phyloP scores from a whole-genome alignment of 92 coral and sea anemone species.

The Virgularia gustaviana region DNA sequence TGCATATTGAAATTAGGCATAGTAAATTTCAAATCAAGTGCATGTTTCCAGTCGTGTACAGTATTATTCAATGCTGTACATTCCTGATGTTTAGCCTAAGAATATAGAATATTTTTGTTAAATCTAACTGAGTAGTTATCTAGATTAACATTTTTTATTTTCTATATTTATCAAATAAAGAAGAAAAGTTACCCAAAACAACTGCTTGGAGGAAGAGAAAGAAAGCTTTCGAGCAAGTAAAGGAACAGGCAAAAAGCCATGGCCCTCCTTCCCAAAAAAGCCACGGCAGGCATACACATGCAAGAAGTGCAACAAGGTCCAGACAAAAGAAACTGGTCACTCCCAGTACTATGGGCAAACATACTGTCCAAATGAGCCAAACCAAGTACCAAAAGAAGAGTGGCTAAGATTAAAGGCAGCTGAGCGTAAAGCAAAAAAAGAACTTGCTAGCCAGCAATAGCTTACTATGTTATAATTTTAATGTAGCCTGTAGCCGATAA shows the following conservation, averaged over 20 bases:
- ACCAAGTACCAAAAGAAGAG: conserved; percentile 30
- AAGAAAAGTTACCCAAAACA: background rate
- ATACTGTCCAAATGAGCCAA: conserved; percentile 40
- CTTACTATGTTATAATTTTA: no score
- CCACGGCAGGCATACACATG: conserved; percentile 20
- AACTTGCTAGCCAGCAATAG: no score
- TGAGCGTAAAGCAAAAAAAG: conserved; percentile 15
- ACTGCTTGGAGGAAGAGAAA: conserved; percentile 26
- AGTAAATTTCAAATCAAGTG: no score
- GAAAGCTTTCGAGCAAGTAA: background rate
- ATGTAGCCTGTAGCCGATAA: no score
- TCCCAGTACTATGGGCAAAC: conserved; percentile 40
- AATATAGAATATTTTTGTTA: background rate
- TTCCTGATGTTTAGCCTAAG: no score
- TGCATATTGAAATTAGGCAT: no score
- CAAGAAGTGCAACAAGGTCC: conserved; percentile 9
- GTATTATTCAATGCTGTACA: no score
- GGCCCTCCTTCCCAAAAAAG: background rate
- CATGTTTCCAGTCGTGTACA: no score
- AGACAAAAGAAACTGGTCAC: conserved; percentile 36
- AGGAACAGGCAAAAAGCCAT: conserved; percentile 12
- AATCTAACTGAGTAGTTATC: background rate
- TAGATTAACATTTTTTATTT: background rate
- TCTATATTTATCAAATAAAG: background rate
- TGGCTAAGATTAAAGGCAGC: conserved; percentile 14